Percentiles rank a stretch among this genome's conserved stretches.
Conservation (phyloP, 2,797 vertebrate genomes). For the Pangasius mekongensis region DNA sequence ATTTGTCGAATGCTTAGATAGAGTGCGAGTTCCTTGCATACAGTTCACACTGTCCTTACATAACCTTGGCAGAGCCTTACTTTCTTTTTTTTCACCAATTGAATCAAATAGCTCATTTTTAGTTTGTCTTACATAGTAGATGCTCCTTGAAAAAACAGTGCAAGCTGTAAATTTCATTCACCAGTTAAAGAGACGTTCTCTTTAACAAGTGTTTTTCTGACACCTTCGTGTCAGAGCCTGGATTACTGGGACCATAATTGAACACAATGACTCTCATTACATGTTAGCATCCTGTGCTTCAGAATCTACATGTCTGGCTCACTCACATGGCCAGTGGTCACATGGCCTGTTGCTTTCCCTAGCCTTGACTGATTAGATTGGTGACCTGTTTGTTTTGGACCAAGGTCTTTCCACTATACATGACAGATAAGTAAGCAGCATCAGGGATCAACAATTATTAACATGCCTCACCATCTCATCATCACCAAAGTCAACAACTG, state of each 20-base stretch:
- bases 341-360: not conserved
- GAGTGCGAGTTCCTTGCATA: not conserved
- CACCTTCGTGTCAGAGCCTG: not conserved
- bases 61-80: not conserved
- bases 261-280: not conserved
- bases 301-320: not conserved
- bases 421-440: constrained; percentile 4
- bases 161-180: not conserved
- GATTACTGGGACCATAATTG: not conserved
- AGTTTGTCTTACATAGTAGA: not conserved
- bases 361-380: constrained; percentile 31
- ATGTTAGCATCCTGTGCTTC: constrained; percentile 19
- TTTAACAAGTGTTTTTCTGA: constrained; percentile 24
- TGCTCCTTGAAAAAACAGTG: not conserved
- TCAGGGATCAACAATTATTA: constrained; percentile 8
- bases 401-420: constrained; percentile 16
- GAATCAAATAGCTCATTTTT: not conserved
- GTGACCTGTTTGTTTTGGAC: constrained; percentile 16
- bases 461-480: constrained; percentile 13
- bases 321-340: not conserved
- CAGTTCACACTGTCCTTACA: not conserved
- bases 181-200: constrained; percentile 9
- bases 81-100: not conserved
- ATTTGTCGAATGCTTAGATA: not conserved
- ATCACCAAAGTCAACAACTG: not conserved